A percentile compares a stretch with the other conserved stretches of the same genome.
These are phyloP conservation scores for Pandemis cinnamomeana DNA, from an alignment of 2,888 invertebrate genomes.

Conservation along the genomic window DNA sequence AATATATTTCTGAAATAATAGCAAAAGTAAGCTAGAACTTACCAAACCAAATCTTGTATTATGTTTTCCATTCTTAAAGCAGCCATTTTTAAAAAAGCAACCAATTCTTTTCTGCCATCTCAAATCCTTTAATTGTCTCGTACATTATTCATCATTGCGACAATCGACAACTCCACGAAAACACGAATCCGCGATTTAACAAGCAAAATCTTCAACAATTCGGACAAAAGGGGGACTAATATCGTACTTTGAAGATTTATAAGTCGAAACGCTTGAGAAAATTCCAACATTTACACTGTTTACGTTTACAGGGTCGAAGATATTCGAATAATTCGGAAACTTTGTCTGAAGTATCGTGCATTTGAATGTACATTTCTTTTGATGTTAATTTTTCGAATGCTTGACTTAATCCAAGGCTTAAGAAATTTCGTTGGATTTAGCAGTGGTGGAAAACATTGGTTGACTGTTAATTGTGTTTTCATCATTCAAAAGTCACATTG, in stretches of 20 bases:
- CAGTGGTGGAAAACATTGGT: not conserved
- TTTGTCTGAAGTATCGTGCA: conserved; percentile 17
- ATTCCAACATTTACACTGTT: conserved; percentile 30
- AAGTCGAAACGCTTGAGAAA: conserved; percentile 21
- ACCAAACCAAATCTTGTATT: not conserved
- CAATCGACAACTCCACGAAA: conserved; percentile 7
- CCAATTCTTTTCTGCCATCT: not conserved
- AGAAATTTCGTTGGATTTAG: conserved; percentile 8
- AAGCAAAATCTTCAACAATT: conserved; percentile 18
- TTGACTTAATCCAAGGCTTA: conserved; percentile 15
- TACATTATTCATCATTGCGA: conserved; percentile 3
- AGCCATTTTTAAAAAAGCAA: not conserved
- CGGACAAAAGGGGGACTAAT: conserved; percentile 22
- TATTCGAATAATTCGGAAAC: conserved; percentile 41
- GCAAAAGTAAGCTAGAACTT: not conserved
- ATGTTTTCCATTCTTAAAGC: not conserved
- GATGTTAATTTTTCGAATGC: conserved; percentile 22
- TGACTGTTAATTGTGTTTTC: not conserved
- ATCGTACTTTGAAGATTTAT: conserved; percentile 20
- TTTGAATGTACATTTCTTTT: conserved; percentile 32
- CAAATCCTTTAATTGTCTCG: not conserved
- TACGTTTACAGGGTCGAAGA: conserved; percentile 51
- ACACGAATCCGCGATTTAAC: conserved; percentile 16
- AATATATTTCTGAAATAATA: too few species aligned
- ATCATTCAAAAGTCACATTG: not conserved